Conservation (phyloP, 2,797 vertebrate species). For the Meda fulgida region DNA sequence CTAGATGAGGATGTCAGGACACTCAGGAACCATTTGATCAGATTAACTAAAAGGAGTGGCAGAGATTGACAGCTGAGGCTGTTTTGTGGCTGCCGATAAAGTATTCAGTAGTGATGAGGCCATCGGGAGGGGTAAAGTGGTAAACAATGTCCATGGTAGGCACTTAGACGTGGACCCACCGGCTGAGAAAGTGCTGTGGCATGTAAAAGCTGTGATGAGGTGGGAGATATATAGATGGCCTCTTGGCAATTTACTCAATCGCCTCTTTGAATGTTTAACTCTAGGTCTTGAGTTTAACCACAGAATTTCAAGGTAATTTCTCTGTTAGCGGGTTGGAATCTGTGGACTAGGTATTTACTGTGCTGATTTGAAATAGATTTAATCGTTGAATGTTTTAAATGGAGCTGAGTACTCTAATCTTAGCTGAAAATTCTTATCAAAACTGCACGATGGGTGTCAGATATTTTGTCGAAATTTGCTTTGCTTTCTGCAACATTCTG, state of each 20-base stretch:
- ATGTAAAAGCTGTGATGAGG: slow-evolving; percentile 47
- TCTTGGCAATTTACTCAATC: neutral
- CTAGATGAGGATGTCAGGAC: slow-evolving; percentile 75
- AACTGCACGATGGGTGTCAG: neutral
- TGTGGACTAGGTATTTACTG: neutral
- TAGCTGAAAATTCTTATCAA: neutral
- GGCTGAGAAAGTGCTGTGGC: slow-evolving; percentile 48
- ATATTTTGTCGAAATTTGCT: neutral
- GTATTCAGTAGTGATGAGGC: slow-evolving; percentile 71
- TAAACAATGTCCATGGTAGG: slow-evolving; percentile 59
- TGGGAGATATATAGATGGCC: neutral
- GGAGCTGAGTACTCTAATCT: neutral
- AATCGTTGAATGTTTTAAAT: neutral
- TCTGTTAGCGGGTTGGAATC: neutral
- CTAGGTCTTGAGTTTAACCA: slow-evolving; percentile 1
- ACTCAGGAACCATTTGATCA: slow-evolving; percentile 82
- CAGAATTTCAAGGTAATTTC: neutral
- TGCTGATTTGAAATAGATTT: neutral
- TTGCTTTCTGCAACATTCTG: neutral
- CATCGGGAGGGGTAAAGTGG: slow-evolving; percentile 55
- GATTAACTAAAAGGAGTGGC: slow-evolving; percentile 69
- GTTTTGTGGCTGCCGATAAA: slow-evolving; percentile 63
- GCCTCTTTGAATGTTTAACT: neutral
- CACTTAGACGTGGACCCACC: slow-evolving; percentile 47
- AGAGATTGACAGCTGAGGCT: slow-evolving; percentile 71